Evolutionary conservation across 2,797 vertebrate genomes (phyloP), one percentile per base, ranked within the genome.

Genomic region (Catostomus latipinnis): DNA sequence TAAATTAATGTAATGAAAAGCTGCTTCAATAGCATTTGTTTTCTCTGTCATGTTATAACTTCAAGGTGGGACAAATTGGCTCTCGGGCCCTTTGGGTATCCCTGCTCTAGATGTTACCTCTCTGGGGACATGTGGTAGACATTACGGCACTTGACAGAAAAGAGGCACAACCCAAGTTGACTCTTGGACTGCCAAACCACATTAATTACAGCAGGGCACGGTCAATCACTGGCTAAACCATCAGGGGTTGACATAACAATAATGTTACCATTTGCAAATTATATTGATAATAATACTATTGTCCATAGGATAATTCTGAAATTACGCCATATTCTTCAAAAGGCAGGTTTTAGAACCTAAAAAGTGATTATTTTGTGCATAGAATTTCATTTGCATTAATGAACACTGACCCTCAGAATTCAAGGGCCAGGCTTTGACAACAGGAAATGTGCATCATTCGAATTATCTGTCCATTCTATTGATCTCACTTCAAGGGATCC

Each of bases 401-500:
- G 82, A 86, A 81, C 74, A 68, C 49, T 66, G 52, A 81, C 74
- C 71, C 46, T 43, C 13, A 54, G 43, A 43, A 58, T 54, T 58
- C 58, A 50, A 69, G 11, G 54, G 68, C 65, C 48, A 22, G 50
- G 56, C 58, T 75, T 71, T 68, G 57, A 73, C 72, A 79, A 71
- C 43, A 76, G 76, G 67, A 84, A 81, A 77, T 68, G 60, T 49
- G 69, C 76, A 63, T 80, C 78, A 84, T 84, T 87, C 76, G 66
- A 65, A 84, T 84, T 84, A 78, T 67, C 46, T 2, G 50, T 68
- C 48, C 80, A 71, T 76, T 67, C 70, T 86, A 83, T 87, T 82
- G 85, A 83, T 84, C 74, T n/a, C 50, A 71, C 81, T 74, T 53
- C 22, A 65, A 82, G n/a, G 66, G 80, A 87, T 85, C 82, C 74